Conservation (phyloP, 2,888 invertebrate genomes). For the Brenthis hecate region DNA sequence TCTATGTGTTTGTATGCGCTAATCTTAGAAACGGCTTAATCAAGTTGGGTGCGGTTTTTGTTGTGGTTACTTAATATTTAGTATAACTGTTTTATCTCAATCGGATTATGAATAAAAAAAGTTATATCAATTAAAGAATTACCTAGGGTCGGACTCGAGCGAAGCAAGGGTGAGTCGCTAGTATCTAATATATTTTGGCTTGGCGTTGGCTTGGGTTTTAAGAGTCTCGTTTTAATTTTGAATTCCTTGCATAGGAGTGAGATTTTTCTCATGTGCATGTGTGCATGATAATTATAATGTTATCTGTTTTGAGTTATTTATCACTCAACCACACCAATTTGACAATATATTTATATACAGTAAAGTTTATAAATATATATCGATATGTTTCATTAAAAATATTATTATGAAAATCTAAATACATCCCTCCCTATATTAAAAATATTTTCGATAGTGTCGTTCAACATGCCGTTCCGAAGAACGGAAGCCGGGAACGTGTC, state of each 20-base stretch:
- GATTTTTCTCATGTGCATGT: conserved; percentile 15
- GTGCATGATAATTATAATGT: conserved; percentile 17
- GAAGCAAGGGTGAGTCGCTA: too few species aligned
- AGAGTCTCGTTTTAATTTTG: too few species aligned
- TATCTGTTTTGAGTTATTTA: background rate
- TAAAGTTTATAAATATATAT: background rate
- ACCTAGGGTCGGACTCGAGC: too few species aligned
- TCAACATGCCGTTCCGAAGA: conserved; percentile 79
- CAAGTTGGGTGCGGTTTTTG: too few species aligned
- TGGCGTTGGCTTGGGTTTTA: too few species aligned
- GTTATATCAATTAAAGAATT: too few species aligned
- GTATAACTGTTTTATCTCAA: too few species aligned
- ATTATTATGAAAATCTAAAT: background rate
- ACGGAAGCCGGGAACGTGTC: conserved; percentile 72
- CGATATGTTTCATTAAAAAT: background rate
- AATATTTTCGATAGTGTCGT: conserved; percentile 77
- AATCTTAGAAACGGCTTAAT: too few species aligned
- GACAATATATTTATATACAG: background rate
- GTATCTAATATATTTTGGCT: too few species aligned
- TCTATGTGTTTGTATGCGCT: too few species aligned
- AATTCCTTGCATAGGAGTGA: background rate
- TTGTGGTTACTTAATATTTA: too few species aligned
- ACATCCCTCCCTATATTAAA: background rate
- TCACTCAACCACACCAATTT: background rate
- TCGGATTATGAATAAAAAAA: too few species aligned